Percentiles rank a stretch among this genome's conserved stretches.
Evolutionary conservation across 2,113 vertebrate species (phyloP).

Genomic region (Parotia lawesii): DNA sequence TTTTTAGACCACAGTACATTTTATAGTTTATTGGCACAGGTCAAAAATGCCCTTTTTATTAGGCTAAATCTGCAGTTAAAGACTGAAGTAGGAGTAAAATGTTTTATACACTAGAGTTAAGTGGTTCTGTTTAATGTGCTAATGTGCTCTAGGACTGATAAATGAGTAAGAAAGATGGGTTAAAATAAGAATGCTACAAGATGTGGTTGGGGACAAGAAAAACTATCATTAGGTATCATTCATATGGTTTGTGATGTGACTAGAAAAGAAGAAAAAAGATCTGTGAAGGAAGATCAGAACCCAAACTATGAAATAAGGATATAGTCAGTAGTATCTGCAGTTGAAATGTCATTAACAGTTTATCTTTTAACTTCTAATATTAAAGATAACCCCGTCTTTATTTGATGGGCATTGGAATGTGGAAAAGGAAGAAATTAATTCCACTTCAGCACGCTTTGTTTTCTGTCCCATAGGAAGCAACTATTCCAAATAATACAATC

Average conservation of each 20-base stretch:
- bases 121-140: not conserved
- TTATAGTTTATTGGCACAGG: not conserved
- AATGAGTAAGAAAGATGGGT: not conserved
- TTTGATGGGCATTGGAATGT: not conserved
- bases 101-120: not conserved
- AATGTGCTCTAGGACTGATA: not conserved
- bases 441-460: not conserved
- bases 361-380: not conserved
- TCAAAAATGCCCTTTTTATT: slow-evolving; percentile 27
- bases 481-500: not conserved
- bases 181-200: not conserved
- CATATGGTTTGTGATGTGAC: not conserved
- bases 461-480: not conserved
- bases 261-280: not conserved
- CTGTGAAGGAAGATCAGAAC: not conserved
- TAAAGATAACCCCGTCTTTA: not conserved
- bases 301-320: not conserved
- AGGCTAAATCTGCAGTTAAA: not conserved
- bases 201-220: not conserved
- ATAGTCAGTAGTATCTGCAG: not conserved
- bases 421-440: slow-evolving; percentile 5
- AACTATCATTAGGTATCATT: not conserved
- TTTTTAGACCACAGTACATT: not conserved
- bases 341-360: not conserved
- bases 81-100: not conserved